phyloP scores from a whole-genome alignment of 2,113 vertebrate species.

The Indicator indicator region DNA sequence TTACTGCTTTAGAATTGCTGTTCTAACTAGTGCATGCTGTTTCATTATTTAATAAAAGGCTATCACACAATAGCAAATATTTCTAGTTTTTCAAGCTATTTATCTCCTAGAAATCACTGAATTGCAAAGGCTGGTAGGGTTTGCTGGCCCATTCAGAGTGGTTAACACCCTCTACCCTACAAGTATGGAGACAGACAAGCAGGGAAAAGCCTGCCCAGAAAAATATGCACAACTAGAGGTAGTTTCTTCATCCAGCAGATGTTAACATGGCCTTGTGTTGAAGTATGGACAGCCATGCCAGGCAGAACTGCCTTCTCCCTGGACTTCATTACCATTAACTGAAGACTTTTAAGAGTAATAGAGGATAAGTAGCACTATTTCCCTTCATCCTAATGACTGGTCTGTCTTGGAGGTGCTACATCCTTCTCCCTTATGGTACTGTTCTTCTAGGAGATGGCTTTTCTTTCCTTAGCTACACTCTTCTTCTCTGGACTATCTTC shows the following conservation, averaged over 20 bases:
- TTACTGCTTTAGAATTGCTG: slow-evolving; percentile 3
- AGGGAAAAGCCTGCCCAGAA: background rate
- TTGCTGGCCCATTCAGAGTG: background rate
- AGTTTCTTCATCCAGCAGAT: background rate
- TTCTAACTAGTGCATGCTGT: background rate
- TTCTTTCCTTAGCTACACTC: background rate
- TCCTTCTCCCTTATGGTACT: background rate
- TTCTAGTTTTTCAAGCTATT: background rate
- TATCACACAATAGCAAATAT: background rate
- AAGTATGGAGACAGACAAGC: background rate
- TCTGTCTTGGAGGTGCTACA: background rate
- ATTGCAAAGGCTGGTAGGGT: background rate
- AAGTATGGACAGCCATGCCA: background rate
- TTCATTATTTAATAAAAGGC: slow-evolving; percentile 10
- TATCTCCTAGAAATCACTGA: background rate
- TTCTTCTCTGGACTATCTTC: background rate
- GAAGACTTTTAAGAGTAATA: background rate
- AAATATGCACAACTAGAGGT: background rate
- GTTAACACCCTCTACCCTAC: background rate
- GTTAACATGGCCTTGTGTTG: background rate
- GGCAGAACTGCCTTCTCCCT: background rate
- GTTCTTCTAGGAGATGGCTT: background rate
- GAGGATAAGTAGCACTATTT: background rate
- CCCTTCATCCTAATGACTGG: background rate
- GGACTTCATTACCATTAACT: background rate